Conservation (phyloP, 2,888 invertebrate species). For the Unio pictorum region DNA sequence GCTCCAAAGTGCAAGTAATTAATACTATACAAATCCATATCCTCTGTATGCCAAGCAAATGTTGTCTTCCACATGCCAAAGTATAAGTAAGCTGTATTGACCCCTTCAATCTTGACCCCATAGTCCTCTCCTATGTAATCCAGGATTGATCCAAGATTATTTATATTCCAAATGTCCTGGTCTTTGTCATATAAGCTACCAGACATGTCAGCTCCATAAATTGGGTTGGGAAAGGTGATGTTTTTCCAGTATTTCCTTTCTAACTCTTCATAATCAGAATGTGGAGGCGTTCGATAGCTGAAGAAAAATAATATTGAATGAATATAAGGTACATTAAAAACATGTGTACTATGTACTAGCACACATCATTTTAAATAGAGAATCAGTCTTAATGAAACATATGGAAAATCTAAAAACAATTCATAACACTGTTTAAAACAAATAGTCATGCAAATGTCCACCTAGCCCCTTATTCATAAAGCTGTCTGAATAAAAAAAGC, state of each 20-base stretch:
- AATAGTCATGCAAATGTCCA: too few species aligned
- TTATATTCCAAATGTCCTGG: constrained; percentile 90
- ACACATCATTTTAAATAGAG: too few species aligned
- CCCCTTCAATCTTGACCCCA: constrained; percentile 85
- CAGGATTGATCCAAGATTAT: constrained; percentile 91
- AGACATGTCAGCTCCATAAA: constrained; percentile 98
- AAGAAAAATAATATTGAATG: neutral
- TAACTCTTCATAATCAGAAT: constrained; percentile 70
- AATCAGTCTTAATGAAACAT: too few species aligned
- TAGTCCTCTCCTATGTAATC: constrained; percentile 96
- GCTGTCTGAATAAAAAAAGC: too few species aligned
- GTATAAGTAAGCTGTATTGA: constrained; percentile 98
- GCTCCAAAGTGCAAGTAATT: constrained; percentile 98
- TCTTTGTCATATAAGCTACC: constrained; percentile 94
- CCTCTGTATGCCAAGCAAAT: constrained; percentile 99
- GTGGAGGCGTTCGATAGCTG: constrained; percentile 68
- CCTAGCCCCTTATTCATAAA: too few species aligned
- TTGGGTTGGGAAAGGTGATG: constrained; percentile 93
- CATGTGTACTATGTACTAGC: too few species aligned
- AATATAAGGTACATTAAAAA: neutral
- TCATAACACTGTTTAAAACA: too few species aligned
- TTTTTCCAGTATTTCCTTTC: constrained; percentile 97
- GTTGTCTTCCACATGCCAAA: constrained; percentile 99
- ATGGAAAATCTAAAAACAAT: too few species aligned
- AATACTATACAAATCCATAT: constrained; percentile 99